These are phyloP conservation scores for Sipunculus nudus DNA, from an alignment of 2,888 invertebrate genomes.

Conservation along the genomic window DNA sequence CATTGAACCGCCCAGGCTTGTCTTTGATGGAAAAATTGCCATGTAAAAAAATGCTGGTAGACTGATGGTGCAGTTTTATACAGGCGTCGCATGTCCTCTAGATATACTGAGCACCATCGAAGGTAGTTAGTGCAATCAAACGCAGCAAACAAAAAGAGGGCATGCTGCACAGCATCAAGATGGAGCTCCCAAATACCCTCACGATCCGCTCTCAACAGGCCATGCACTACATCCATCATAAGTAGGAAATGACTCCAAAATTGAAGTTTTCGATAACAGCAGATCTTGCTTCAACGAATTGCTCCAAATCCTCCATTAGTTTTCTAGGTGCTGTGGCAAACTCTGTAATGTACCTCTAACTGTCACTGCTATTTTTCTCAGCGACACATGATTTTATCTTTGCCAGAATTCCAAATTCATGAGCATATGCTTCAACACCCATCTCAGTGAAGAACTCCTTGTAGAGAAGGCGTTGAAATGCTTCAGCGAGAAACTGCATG, in stretches of 20 bases:
- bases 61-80: slow-evolving; percentile 18
- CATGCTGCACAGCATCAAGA: slow-evolving; percentile 13
- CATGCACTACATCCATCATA: slow-evolving; percentile 5
- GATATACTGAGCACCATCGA: slow-evolving; percentile 8
- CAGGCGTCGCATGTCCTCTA: slow-evolving; percentile 9
- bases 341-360: slow-evolving; percentile 6
- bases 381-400: background rate
- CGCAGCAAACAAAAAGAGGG: slow-evolving; percentile 8
- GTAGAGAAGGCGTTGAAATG: slow-evolving; percentile 1
- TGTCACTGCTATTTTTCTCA: background rate
- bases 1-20: slow-evolving; percentile 12
- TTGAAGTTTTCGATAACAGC: slow-evolving; percentile 3
- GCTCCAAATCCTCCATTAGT: slow-evolving; percentile 3
- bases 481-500: slow-evolving; percentile 10
- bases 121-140: slow-evolving; percentile 17
- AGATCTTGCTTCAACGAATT: background rate
- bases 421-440: background rate
- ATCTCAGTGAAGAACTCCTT: slow-evolving; percentile 10
- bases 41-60: background rate
- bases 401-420: background rate
- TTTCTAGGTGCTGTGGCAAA: background rate
- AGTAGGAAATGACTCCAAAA: slow-evolving; percentile 12
- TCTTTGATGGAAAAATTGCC: slow-evolving; percentile 14
- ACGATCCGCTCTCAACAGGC: slow-evolving; percentile 11
- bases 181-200: slow-evolving; percentile 8